Conservation (phyloP, 2,888 invertebrate species). For the Cryptocheilus praepositus region DNA sequence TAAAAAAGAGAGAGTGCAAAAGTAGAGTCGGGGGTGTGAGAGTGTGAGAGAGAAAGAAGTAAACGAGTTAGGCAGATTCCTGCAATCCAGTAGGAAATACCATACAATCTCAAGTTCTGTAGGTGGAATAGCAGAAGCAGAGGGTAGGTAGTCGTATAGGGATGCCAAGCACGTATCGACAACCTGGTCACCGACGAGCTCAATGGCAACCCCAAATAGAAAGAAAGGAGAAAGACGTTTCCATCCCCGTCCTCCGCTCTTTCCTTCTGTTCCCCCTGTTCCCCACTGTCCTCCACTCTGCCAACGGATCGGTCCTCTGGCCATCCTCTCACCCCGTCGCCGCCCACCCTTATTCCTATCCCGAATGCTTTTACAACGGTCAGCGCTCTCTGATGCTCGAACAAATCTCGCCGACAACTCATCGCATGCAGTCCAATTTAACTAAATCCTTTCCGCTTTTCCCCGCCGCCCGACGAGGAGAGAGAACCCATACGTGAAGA, state of each 20-base stretch:
- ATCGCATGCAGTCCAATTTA: slow-evolving; percentile 73
- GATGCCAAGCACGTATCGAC: slow-evolving; percentile 67
- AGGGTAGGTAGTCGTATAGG: slow-evolving; percentile 33
- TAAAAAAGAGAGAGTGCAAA: not conserved
- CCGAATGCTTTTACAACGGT: slow-evolving; percentile 61
- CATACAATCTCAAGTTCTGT: slow-evolving; percentile 55
- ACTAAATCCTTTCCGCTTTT: slow-evolving; percentile 74
- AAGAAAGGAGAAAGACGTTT: slow-evolving; percentile 50
- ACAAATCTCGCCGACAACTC: slow-evolving; percentile 67
- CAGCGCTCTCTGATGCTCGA: slow-evolving; percentile 66
- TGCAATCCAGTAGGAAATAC: slow-evolving; percentile 48
- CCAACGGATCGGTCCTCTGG: slow-evolving; percentile 7
- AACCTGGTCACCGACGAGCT: slow-evolving; percentile 63
- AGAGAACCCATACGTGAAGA: slow-evolving; percentile 75
- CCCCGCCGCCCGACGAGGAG: slow-evolving; percentile 22
- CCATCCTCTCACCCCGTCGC: slow-evolving; percentile 9
- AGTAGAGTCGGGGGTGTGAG: slow-evolving; percentile 1
- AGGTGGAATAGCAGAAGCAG: slow-evolving; percentile 27
- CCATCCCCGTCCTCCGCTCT: slow-evolving; percentile 20
- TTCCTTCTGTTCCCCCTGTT: slow-evolving; percentile 21
- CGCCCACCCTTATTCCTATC: slow-evolving; percentile 21
- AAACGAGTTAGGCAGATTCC: slow-evolving; percentile 47
- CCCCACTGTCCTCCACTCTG: slow-evolving; percentile 18
- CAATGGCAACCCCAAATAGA: slow-evolving; percentile 53
- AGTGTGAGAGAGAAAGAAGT: not conserved